Base-by-base conservation (phyloP, 2,797 vertebrate species). In the Triplophysa bombifrons region DNA sequence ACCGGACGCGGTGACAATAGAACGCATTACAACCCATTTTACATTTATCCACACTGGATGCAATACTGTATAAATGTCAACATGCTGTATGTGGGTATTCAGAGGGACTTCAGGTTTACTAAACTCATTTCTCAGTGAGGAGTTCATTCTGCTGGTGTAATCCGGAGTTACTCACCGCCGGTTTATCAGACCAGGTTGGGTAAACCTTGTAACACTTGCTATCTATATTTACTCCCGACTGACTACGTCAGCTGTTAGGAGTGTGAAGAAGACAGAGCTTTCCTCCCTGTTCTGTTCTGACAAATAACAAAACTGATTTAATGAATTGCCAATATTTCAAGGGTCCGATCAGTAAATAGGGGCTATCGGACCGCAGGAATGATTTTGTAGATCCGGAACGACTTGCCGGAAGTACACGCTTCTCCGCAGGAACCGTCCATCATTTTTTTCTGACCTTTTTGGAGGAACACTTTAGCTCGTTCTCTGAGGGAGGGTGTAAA, bases 91-190 rank as follows among this genome's bases (percentile, higher is more conserved):
- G 34, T 38, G 34, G 34, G 34, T 38, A 11, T 10, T 66, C n/a
- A 25, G 25, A 68, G 41, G 25, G 75, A 48, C 65, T 13, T 34
- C 13, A 4, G n/a, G n/a, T 38, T 77, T 60, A 76, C 74, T 34
- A 58, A 20, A 65, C 51, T 60, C 13, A 69, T 51, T 77, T 50
- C 13, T 58, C 41, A 22, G 22, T 20, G 13, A 74, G 1, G 1
- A 10, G 17, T 2, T 48, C 16, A 17, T 22, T 68, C 51, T 58
- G 25, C 12, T 48, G 38, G 19, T n/a, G 30, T 55, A 8, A 65
- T 65, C 61, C 56, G 30, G 50, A n/a, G 20, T 76, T 30, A 16
- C 22, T 67, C 64, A 56, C 3, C 5, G 19, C 16, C 34, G 13
- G 66, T 50, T 55, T 41, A 48, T n/a, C 10, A 63, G 44, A 13